These are phyloP conservation scores for Tetanocera ferruginea DNA, from an alignment of 2,888 invertebrate genomes.

Conservation along the genomic window DNA sequence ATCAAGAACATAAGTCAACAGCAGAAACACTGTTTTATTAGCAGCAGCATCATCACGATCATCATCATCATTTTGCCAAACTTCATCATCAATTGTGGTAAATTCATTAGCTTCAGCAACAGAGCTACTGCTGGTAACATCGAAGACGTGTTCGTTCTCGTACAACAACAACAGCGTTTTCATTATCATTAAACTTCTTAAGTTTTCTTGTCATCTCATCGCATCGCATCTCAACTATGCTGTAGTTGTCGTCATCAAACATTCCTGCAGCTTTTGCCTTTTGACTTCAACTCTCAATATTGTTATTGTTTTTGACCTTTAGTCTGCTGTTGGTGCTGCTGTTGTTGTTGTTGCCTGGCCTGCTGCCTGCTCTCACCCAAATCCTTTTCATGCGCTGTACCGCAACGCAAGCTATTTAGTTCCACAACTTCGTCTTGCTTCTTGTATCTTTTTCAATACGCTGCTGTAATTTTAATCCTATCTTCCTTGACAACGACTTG, in stretches of 20 bases:
- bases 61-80: neutral
- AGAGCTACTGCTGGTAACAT: conserved; percentile 24
- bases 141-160: conserved; percentile 40
- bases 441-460: no score
- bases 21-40: neutral
- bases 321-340: neutral
- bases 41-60: neutral
- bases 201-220: no score
- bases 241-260: neutral
- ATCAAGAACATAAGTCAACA: neutral
- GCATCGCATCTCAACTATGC: neutral
- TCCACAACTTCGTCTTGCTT: no score
- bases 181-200: no score
- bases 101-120: neutral
- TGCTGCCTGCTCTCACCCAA: neutral
- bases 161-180: neutral
- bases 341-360: neutral
- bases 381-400: no score
- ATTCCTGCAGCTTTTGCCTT: neutral
- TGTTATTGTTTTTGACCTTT: neutral
- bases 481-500: neutral
- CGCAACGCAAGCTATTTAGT: no score
- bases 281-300: neutral
- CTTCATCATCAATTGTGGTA: neutral
- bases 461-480: conserved; percentile 24